Conservation (phyloP, 2,888 invertebrate species). For the Phorcus lineatus region DNA sequence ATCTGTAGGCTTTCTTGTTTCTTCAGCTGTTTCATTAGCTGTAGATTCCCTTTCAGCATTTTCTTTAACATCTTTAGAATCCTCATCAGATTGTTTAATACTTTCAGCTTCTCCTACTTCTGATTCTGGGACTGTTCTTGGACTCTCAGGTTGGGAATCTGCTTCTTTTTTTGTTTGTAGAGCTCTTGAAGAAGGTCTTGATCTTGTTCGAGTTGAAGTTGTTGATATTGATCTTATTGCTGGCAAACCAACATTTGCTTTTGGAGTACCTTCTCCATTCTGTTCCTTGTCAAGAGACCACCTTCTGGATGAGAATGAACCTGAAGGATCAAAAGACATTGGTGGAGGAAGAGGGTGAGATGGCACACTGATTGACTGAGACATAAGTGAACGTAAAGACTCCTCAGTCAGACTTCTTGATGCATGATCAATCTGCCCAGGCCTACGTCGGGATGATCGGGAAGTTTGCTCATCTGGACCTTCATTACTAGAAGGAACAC, state of each 20-base stretch:
- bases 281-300: not conserved
- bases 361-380: not conserved
- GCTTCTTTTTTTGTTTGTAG: not conserved
- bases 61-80: not conserved
- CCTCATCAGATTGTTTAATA: too few relatives aligned
- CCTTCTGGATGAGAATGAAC: not conserved
- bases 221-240: not conserved
- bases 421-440: not conserved
- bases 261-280: not conserved
- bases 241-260: not conserved
- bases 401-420: not conserved
- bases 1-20: too few relatives aligned
- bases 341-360: conserved; percentile 4
- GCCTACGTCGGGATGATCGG: not conserved
- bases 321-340: not conserved
- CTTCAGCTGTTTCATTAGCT: not conserved
- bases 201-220: not conserved
- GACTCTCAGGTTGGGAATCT: not conserved
- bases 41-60: not conserved
- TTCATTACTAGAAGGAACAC: not conserved
- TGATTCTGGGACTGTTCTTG: too few relatives aligned
- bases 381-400: not conserved
- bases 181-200: not conserved
- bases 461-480: not conserved
- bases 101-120: too few relatives aligned